These are phyloP conservation scores for Strigamia transsilvanica DNA, from an alignment of 2,888 invertebrate genomes.

Conservation along the genomic window DNA sequence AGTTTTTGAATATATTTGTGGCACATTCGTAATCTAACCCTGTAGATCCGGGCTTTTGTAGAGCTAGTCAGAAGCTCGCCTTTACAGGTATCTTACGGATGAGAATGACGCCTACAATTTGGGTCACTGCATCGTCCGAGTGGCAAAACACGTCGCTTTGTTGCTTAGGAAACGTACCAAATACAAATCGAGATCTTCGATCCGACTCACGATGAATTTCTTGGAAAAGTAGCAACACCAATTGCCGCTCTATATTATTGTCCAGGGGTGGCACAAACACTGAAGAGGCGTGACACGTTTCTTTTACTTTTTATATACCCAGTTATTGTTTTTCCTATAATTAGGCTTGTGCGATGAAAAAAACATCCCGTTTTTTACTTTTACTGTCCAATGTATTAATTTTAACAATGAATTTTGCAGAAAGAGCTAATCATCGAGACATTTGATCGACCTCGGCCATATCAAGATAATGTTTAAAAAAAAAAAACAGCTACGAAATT, in stretches of 20 bases:
- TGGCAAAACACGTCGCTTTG: neutral
- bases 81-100: slow-evolving; percentile 99
- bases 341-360: slow-evolving; percentile 31
- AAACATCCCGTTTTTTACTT: neutral
- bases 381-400: neutral
- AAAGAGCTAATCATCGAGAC: neutral
- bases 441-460: neutral
- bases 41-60: slow-evolving; percentile 99
- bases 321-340: slow-evolving; percentile 37
- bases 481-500: neutral
- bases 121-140: neutral
- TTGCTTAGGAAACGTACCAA: slow-evolving; percentile 16
- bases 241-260: neutral
- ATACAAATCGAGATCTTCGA: slow-evolving; percentile 18
- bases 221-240: slow-evolving; percentile 28
- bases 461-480: neutral
- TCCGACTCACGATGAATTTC: slow-evolving; percentile 21
- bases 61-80: slow-evolving; percentile 95
- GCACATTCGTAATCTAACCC: slow-evolving; percentile 94
- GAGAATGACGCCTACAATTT: slow-evolving; percentile 69
- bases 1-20: neutral
- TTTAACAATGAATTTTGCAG: neutral
- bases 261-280: neutral
- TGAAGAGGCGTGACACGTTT: slow-evolving; percentile 28
- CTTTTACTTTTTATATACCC: neutral